Base-by-base conservation (phyloP, 1,140 invertebrate species). In the Bicyclus anynana region DNA sequence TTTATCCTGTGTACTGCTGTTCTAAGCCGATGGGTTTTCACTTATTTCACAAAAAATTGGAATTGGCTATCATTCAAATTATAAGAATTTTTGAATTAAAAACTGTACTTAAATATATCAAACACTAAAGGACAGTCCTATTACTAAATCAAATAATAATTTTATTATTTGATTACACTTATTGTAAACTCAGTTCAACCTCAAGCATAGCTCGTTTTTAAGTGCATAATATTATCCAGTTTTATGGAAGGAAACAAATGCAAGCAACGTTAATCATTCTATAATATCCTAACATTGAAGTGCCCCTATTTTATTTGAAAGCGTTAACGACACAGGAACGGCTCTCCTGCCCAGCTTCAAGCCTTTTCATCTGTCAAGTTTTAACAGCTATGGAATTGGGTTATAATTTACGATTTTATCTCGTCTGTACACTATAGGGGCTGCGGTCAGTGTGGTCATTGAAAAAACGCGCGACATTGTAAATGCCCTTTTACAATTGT, bases 341-440 rank as follows among this genome's bases (percentile, higher is more conserved):
- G 69, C 69, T 74, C 67, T 78, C 66, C 63, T 59, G 56, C 56
- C 62, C 72, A 70, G 68, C 76, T 69, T 70, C 74, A 77, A 77
- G 72, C 81, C 84, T 88, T 88, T 88, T 88, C 84, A 88, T 87
- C 84, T 88, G 84, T 88, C 84, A 88, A 81, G 75, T 79, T 70
- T 78, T 80, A 84, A 86, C 83, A 78, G 69, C 80, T 73, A 73
- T 77, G 78, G 81, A 84, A 87, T 86, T 86, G 83, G 84, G 83
- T 86, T 86, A 85, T 87, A 86, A 87, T 87, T 87, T 87, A 87
- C 74, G 83, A 87, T 86, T 84, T 87, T 86, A 87, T 87, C 83
- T 82, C 77, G 57, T 46, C n/a, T n/a, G 59, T 58, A 77, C 69
- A 80, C 77, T 79, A 87, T 87, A 77, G 80, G 84, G 84, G 84